Evolutionary conservation across 2,113 vertebrate genomes (phyloP), one percentile per base, ranked within the genome.

Genomic region (Corvus hawaiiensis): DNA sequence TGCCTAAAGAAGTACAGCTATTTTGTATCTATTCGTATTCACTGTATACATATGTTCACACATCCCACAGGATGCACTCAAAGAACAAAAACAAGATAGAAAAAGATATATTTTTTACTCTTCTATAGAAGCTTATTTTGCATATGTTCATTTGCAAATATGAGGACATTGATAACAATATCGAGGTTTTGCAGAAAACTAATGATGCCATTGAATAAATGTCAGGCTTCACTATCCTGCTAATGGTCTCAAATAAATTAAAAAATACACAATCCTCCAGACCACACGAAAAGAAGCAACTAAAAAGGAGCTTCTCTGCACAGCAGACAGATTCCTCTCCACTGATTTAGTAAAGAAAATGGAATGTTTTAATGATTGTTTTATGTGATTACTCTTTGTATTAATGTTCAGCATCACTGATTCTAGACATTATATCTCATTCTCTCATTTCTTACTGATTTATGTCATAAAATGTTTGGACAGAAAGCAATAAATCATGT

Each of bases 381-480:
- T 59, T 39, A 39, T 44, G 23, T 73, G 41, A 75, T 92, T 62
- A 96, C 35, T 37, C 35, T 94, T 35, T 21, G 6, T 82, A 89
- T 86, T 91, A 66, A 74, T 2, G 7, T 88, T 58, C 83, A 72
- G 41, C 67, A 22, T 69, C 79, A 46, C 49, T 67, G 54, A 74
- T 68, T 85, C n/a, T 73, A 39, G 59, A 54, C 9, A 30, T 64
- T 28, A 22, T 58, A 37, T 84, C 59, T 89, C 49, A 61, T 71
- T 92, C 82, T 94, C 54, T 32, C 43, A 43, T 32, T 83, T 96
- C 59, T 86, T 94, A 92, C 59, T 96, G 96, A 95, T 87, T 93
- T 95, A 86, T 83, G 27, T 41, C 39, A 32, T 63, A 52, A 79
- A 75, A 68, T 44, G 35, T 78, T 92, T 68, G 51, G n/a, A 71